These are phyloP conservation scores for Motacilla alba DNA, from an alignment of 2,113 vertebrate genomes.

Conservation along the genomic window DNA sequence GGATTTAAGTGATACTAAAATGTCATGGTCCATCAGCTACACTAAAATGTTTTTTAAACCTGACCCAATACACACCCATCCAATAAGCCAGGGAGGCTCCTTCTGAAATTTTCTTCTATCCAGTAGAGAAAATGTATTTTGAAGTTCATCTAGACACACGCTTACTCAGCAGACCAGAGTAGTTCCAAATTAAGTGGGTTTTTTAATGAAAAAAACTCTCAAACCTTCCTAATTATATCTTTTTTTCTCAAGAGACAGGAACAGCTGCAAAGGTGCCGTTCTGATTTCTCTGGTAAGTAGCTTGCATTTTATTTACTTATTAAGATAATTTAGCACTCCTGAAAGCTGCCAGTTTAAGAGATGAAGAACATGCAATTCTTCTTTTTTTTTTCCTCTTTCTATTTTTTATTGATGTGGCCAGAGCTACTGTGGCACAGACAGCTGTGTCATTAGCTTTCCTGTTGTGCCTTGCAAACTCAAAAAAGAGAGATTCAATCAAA, in stretches of 20 bases:
- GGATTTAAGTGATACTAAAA: constrained; percentile 14
- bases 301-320: constrained; percentile 28
- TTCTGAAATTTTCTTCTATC: background rate
- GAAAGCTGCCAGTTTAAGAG: background rate
- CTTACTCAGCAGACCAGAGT: background rate
- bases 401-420: background rate
- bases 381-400: fast-evolving
- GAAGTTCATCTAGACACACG: background rate
- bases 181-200: background rate
- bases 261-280: background rate
- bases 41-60: constrained; percentile 10
- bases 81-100: background rate
- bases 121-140: background rate
- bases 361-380: background rate
- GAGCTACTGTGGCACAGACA: background rate
- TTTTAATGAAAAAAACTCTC: background rate
- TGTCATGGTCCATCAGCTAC: background rate
- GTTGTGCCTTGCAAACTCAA: background rate
- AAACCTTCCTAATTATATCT: background rate
- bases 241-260: background rate
- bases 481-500: background rate
- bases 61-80: background rate
- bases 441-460: background rate
- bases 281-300: constrained; percentile 19
- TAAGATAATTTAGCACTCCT: background rate